Evolutionary conservation across 2,113 vertebrate genomes (phyloP).

Genomic region (Pycnonotus jocosus): DNA sequence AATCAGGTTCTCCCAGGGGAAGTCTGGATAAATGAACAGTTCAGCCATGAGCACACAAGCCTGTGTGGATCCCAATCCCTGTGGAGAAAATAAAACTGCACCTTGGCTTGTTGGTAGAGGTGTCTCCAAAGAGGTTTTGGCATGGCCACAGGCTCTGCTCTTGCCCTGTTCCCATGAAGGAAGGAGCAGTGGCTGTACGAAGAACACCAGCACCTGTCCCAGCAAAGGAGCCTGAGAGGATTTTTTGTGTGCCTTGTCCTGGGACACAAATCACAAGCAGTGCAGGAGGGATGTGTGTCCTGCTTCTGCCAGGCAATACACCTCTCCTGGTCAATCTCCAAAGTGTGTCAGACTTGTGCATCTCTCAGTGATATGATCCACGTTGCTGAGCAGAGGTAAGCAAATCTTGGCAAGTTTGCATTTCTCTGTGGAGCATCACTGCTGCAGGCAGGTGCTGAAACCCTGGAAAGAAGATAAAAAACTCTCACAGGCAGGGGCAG

Average conservation of each 20-base stretch:
- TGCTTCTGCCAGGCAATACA: not conserved
- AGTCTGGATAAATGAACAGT: fast-evolving
- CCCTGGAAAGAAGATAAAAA: too few relatives aligned
- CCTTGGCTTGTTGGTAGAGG: not conserved
- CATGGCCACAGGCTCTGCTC: not conserved
- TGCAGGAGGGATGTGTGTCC: fast-evolving
- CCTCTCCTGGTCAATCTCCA: not conserved
- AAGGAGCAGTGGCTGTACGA: not conserved
- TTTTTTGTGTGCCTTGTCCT: not conserved
- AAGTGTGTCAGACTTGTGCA: fast-evolving
- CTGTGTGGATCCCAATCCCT: fast-evolving
- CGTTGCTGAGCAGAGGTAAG: not conserved
- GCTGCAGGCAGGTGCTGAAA: not conserved
- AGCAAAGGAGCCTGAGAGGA: not conserved
- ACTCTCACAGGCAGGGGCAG: not conserved
- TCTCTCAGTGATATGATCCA: not conserved
- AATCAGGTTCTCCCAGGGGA: not conserved
- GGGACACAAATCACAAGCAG: not conserved
- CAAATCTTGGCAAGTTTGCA: not conserved
- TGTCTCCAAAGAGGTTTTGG: not conserved
- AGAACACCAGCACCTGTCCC: not conserved
- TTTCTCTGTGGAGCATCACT: not conserved
- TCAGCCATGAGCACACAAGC: fast-evolving
- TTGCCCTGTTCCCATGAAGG: not conserved
- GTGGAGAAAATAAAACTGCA: not conserved